Percentiles rank a stretch among this genome's conserved stretches.
Conservation (phyloP, 1,140 invertebrate species). For the Maconellicoccus hirsutus region DNA sequence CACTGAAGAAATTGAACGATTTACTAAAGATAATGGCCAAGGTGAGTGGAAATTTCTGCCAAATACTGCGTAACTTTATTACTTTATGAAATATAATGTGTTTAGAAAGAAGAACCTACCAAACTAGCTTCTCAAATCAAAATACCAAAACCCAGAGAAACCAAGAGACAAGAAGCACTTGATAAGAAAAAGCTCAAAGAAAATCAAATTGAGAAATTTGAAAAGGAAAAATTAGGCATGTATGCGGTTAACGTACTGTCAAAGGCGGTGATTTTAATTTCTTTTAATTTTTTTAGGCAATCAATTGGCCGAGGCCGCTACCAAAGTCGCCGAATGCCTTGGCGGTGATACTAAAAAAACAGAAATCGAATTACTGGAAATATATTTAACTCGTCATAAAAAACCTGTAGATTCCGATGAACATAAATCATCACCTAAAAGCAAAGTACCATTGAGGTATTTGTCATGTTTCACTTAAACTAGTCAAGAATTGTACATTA, state of each 20-base stretch:
- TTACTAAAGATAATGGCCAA: conserved; percentile 21
- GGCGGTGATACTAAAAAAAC: conserved; percentile 53
- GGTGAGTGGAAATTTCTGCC: not conserved
- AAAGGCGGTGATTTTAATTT: too few species aligned
- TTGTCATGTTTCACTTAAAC: not conserved
- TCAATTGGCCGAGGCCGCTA: conserved; percentile 45
- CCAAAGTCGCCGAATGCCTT: conserved; percentile 50
- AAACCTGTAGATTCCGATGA: not conserved
- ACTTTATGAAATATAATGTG: not conserved
- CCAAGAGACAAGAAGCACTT: not conserved
- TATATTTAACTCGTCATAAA: not conserved
- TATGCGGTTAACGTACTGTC: too few species aligned
- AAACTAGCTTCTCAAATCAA: not conserved
- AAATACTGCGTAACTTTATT: not conserved
- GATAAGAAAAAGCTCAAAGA: not conserved
- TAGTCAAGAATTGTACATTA: not conserved
- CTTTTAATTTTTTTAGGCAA: conserved; percentile 25
- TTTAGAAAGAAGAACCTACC: not conserved
- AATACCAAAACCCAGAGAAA: conserved; percentile 24
- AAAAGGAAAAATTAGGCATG: conserved; percentile 13
- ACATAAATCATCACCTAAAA: not conserved
- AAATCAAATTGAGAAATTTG: not conserved
- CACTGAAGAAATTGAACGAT: conserved; percentile 23
- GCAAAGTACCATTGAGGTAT: not conserved
- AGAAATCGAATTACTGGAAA: conserved; percentile 57